Evolutionary conservation across 92 coral and sea anemone species (phyloP).

Genomic region (Epizoanthus scotinus): DNA sequence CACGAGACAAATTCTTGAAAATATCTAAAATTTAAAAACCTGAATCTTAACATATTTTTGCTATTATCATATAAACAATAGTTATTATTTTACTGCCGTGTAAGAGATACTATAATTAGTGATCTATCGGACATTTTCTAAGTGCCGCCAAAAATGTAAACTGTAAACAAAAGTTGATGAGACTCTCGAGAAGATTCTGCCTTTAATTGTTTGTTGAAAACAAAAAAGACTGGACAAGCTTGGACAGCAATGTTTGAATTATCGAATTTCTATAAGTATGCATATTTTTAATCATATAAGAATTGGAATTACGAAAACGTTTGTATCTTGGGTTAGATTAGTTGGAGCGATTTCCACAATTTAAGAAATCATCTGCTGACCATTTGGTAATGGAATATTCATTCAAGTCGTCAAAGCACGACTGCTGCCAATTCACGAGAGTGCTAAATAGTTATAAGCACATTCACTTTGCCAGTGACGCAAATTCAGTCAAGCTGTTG

Average conservation of each 20-base stretch:
- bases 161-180: background rate
- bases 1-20: background rate
- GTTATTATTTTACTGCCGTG: background rate
- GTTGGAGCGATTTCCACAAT: background rate
- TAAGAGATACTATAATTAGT: background rate
- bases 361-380: background rate
- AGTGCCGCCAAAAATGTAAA: background rate
- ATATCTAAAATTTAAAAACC: no score
- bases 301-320: background rate
- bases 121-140: background rate
- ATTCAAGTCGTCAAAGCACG: background rate
- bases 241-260: background rate
- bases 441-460: background rate
- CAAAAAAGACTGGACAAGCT: no score
- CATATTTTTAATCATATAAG: background rate
- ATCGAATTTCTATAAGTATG: no score
- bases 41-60: no score
- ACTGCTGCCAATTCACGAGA: background rate
- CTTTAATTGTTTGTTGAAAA: background rate
- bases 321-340: background rate
- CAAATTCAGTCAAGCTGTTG: background rate
- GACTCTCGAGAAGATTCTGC: background rate
- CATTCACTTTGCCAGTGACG: background rate
- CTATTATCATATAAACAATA: background rate
- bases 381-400: background rate